Conservation (phyloP, 2,888 invertebrate species). For the Drosophila histrio region DNA sequence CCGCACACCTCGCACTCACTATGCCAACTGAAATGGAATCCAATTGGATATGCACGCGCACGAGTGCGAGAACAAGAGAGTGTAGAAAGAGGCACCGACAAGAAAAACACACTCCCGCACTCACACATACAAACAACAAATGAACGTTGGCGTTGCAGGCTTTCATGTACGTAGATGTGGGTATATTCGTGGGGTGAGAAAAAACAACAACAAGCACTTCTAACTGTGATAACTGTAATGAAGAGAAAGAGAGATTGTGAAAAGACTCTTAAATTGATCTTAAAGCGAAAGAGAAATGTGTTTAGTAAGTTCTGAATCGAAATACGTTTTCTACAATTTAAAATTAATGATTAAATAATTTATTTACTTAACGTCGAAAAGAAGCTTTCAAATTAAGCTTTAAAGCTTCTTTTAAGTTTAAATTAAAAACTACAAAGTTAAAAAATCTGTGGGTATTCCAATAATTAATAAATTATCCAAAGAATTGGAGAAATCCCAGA, state of each 20-base stretch:
- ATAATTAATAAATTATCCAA: too few relatives aligned
- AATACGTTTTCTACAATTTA: too few relatives aligned
- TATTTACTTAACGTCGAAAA: too few relatives aligned
- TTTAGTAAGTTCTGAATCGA: too few relatives aligned
- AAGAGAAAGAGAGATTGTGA: not conserved
- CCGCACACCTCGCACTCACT: conserved; percentile 38
- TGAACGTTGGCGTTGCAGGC: conserved; percentile 25
- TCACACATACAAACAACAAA: not conserved
- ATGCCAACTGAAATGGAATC: conserved; percentile 59
- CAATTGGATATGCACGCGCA: conserved; percentile 27
- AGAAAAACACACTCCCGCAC: not conserved
- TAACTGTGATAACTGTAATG: conserved; percentile 7
- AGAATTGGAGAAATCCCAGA: too few relatives aligned
- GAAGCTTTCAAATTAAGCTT: too few relatives aligned
- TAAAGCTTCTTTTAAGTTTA: too few relatives aligned
- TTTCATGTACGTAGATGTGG: conserved; percentile 49
- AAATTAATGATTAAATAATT: too few relatives aligned
- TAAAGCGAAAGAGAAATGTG: not conserved
- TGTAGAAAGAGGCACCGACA: not conserved
- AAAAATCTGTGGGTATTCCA: too few relatives aligned
- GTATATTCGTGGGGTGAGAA: conserved; percentile 45
- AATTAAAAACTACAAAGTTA: too few relatives aligned
- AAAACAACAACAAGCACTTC: conserved; percentile 15
- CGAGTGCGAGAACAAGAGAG: not conserved
- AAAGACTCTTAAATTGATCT: not conserved